These are phyloP conservation scores for Drosophila varians DNA, from an alignment of 1,140 invertebrate genomes.

Conservation along the genomic window DNA sequence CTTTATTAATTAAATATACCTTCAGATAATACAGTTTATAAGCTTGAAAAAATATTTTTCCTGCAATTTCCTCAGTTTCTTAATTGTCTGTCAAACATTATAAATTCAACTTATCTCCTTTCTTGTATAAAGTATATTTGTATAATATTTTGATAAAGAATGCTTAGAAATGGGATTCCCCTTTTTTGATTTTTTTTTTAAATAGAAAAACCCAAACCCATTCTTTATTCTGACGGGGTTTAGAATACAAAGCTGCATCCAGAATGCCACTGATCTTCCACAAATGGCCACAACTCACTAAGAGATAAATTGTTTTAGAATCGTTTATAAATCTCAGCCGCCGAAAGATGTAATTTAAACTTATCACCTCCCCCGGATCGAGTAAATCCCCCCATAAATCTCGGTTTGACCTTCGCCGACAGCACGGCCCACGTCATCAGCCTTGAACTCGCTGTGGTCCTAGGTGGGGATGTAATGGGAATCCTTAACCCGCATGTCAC, in stretches of 20 bases:
- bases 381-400: conserved; percentile 38
- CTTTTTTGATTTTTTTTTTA: too few relatives aligned
- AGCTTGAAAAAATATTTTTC: too few relatives aligned
- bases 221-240: not conserved
- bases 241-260: not conserved
- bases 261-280: not conserved
- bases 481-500: conserved; percentile 27
- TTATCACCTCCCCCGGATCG: conserved; percentile 1
- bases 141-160: too few relatives aligned
- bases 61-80: too few relatives aligned
- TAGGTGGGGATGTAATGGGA: conserved; percentile 8
- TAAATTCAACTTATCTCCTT: too few relatives aligned
- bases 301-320: conserved; percentile 16
- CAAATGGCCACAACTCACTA: not conserved
- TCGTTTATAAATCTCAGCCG: conserved; percentile 8
- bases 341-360: conserved; percentile 6
- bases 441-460: conserved; percentile 23
- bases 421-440: conserved; percentile 14
- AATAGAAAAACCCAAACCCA: too few relatives aligned
- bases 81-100: too few relatives aligned
- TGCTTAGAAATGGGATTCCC: too few relatives aligned
- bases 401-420: conserved; percentile 33
- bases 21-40: too few relatives aligned
- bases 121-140: too few relatives aligned
- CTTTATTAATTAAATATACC: too few relatives aligned